These are phyloP conservation scores for Gymnoscopelus braueri DNA, from an alignment of 2,797 vertebrate genomes.

Conservation along the genomic window DNA sequence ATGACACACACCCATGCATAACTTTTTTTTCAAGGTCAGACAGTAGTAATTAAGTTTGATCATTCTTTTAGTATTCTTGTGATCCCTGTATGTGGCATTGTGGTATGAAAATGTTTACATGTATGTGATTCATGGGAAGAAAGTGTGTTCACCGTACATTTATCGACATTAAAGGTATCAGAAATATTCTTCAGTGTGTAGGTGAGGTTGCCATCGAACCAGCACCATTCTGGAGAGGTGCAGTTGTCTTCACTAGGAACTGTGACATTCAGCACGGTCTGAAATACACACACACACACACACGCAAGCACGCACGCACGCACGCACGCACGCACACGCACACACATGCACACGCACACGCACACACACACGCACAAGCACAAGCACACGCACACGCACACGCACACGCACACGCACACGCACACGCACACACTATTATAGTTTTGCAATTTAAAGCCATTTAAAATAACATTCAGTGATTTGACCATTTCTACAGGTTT, in stretches of 20 bases:
- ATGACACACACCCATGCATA: too few relatives aligned
- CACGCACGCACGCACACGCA: background rate
- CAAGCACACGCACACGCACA: conserved; percentile 4
- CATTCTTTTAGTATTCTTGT: too few relatives aligned
- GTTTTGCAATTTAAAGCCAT: too few relatives aligned
- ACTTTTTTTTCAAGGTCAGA: too few relatives aligned
- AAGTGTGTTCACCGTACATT: conserved; percentile 83
- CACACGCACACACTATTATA: background rate
- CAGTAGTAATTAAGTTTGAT: too few relatives aligned
- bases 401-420: background rate
- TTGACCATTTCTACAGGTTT: background rate
- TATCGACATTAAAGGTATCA: conserved; percentile 74
- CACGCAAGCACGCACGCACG: background rate
- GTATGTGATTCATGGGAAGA: background rate
- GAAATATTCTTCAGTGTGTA: conserved; percentile 84
- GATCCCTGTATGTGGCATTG: too few relatives aligned
- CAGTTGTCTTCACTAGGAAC: conserved; percentile 85
- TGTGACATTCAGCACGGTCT: conserved; percentile 84
- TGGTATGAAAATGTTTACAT: background rate
- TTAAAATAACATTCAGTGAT: background rate
- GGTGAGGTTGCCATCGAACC: conserved; percentile 76
- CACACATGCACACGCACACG: conserved; percentile 1
- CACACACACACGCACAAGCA: conserved; percentile 1
- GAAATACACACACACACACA: conserved; percentile 34
- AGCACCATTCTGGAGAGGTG: conserved; percentile 83